phyloP scores from a whole-genome alignment of 2,797 vertebrate species.

The Meda fulgida region DNA sequence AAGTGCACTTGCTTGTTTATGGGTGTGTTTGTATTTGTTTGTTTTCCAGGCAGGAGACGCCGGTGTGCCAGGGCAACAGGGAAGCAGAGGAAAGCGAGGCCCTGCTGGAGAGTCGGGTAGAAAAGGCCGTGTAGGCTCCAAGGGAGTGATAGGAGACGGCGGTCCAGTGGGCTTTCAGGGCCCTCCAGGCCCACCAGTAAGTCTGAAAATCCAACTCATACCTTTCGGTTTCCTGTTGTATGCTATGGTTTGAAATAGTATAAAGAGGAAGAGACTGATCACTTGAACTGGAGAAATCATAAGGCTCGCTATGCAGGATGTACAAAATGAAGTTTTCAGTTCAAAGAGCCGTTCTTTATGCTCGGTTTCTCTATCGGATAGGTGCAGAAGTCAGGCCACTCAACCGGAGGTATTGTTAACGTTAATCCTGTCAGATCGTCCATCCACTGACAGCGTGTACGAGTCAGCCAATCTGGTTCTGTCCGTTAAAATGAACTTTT shows the following conservation, averaged over 20 bases:
- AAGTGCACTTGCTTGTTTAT: slow-evolving; percentile 16
- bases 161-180: slow-evolving; percentile 78
- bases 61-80: slow-evolving; percentile 73
- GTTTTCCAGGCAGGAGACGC: slow-evolving; percentile 74
- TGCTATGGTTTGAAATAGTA: neutral
- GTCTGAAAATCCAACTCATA: slow-evolving; percentile 49
- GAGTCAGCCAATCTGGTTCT: too few relatives aligned
- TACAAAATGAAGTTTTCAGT: neutral
- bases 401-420: too few relatives aligned
- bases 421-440: too few relatives aligned
- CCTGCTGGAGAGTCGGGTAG: slow-evolving; percentile 73
- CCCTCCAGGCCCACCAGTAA: slow-evolving; percentile 76
- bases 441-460: too few relatives aligned
- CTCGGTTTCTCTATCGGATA: too few relatives aligned
- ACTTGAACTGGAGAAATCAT: neutral
- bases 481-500: too few relatives aligned
- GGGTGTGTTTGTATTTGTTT: slow-evolving; percentile 36
- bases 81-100: slow-evolving; percentile 75
- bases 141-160: slow-evolving; percentile 76
- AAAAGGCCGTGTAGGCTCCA: slow-evolving; percentile 73
- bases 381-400: too few relatives aligned
- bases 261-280: neutral
- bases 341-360: neutral
- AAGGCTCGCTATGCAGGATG: neutral
- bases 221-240: neutral